These are phyloP conservation scores for Cathartes aura DNA, from an alignment of 2,113 vertebrate species.

Conservation along the genomic window DNA sequence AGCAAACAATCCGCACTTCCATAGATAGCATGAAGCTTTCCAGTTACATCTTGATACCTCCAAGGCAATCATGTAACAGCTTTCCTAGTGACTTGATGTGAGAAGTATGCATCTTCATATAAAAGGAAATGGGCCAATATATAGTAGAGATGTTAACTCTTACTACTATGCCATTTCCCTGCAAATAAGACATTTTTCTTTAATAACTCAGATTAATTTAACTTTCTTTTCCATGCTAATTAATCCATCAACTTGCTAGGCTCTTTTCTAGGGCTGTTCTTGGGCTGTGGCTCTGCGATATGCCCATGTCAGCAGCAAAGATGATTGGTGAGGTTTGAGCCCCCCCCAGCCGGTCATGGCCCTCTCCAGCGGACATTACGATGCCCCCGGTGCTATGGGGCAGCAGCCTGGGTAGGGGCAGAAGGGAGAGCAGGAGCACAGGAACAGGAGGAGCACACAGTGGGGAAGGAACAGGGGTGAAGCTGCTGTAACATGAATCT, in stretches of 20 bases:
- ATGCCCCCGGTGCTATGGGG: not conserved
- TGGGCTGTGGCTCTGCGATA: not conserved
- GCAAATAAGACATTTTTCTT: not conserved
- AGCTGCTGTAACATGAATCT: not conserved
- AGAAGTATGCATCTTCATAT: not conserved
- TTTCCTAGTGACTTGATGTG: not conserved
- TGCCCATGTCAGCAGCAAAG: not conserved
- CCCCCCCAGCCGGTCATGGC: accelerated
- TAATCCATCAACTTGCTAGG: not conserved
- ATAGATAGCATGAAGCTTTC: not conserved
- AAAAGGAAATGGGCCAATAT: not conserved
- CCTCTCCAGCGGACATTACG: not conserved
- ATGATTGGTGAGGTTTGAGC: not conserved
- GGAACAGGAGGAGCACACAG: not conserved
- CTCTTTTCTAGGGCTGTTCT: not conserved
- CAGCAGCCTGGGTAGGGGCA: not conserved
- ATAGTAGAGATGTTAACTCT: not conserved
- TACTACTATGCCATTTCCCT: not conserved
- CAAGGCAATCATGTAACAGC: not conserved
- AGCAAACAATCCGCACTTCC: slow-evolving; percentile 6
- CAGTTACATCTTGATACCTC: slow-evolving; percentile 15
- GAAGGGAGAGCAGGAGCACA: not conserved
- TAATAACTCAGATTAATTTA: not conserved
- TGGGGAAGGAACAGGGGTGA: not conserved
- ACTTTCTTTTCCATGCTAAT: not conserved